Conservation (phyloP, 2,797 vertebrate genomes). For the Helostoma temminkii region DNA sequence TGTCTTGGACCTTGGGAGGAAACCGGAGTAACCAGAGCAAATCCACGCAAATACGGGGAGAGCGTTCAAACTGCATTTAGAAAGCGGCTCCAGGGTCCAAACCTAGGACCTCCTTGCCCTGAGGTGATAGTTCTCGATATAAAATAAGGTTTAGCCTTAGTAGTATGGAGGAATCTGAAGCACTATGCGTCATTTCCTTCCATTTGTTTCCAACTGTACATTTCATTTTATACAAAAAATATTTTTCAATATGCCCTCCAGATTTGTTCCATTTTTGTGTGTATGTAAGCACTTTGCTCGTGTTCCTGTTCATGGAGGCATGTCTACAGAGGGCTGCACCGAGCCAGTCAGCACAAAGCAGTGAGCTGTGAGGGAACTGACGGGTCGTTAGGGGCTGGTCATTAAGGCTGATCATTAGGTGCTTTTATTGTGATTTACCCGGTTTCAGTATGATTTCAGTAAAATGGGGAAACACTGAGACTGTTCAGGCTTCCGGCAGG, state of each 20-base stretch:
- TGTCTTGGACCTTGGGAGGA: slow-evolving; percentile 74
- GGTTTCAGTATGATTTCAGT: slow-evolving; percentile 59
- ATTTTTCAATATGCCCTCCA: slow-evolving; percentile 37
- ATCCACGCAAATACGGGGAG: slow-evolving; percentile 74
- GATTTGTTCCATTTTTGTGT: slow-evolving; percentile 59
- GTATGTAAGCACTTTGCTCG: slow-evolving; percentile 69
- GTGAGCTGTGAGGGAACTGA: slow-evolving; percentile 70
- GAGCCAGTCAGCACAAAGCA: slow-evolving; percentile 78
- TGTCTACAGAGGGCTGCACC: slow-evolving; percentile 63
- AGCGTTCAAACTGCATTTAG: slow-evolving; percentile 72
- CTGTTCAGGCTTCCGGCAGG: slow-evolving; percentile 29
- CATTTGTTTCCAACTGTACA: slow-evolving; percentile 16
- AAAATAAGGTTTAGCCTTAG: slow-evolving; percentile 15
- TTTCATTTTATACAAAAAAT: slow-evolving; percentile 28
- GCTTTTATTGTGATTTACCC: slow-evolving; percentile 76
- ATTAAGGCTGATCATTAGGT: slow-evolving; percentile 82
- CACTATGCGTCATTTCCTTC: neutral
- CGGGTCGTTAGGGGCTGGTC: slow-evolving; percentile 72
- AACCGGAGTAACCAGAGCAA: slow-evolving; percentile 52
- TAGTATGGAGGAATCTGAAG: slow-evolving; percentile 3
- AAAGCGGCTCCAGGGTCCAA: slow-evolving; percentile 64
- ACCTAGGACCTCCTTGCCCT: slow-evolving; percentile 59
- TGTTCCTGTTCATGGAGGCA: slow-evolving; percentile 69
- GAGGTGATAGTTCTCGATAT: slow-evolving; percentile 62
- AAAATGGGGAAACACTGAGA: slow-evolving; percentile 37